Evolutionary conservation across 35 echinoderm and acorn worm species (phyloP).

Genomic region (Ophiothrix spiculata): DNA sequence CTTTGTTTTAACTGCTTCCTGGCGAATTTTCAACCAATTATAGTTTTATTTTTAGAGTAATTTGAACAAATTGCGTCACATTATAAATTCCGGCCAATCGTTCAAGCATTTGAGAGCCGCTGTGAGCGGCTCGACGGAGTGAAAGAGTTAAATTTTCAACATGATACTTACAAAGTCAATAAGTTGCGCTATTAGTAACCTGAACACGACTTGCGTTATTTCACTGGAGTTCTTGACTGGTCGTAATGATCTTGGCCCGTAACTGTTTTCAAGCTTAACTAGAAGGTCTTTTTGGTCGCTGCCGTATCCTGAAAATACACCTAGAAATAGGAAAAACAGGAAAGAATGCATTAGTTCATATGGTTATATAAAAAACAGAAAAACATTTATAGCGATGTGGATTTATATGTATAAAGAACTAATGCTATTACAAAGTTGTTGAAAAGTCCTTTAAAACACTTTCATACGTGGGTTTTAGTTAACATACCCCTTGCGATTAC

Average conservation of each 20-base stretch:
- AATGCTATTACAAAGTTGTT: background rate
- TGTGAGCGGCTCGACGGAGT: too few species aligned
- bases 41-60: too few species aligned
- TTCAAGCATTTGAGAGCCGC: too few species aligned
- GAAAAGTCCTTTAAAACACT: background rate
- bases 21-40: too few species aligned
- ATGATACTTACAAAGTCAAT: background rate
- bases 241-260: background rate
- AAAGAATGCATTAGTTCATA: background rate
- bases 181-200: background rate
- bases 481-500: too few species aligned
- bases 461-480: background rate
- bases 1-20: too few species aligned
- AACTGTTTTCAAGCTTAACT: background rate
- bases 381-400: background rate
- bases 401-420: background rate
- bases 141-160: too few species aligned
- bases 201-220: background rate
- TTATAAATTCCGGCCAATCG: too few species aligned
- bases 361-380: background rate
- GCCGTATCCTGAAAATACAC: background rate
- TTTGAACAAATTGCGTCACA: too few species aligned
- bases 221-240: background rate
- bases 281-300: background rate
- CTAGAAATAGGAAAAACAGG: background rate